Percentiles rank a stretch among this genome's conserved stretches.
Conservation (phyloP, 2,888 invertebrate genomes). For the Himalopsyche anomala region DNA sequence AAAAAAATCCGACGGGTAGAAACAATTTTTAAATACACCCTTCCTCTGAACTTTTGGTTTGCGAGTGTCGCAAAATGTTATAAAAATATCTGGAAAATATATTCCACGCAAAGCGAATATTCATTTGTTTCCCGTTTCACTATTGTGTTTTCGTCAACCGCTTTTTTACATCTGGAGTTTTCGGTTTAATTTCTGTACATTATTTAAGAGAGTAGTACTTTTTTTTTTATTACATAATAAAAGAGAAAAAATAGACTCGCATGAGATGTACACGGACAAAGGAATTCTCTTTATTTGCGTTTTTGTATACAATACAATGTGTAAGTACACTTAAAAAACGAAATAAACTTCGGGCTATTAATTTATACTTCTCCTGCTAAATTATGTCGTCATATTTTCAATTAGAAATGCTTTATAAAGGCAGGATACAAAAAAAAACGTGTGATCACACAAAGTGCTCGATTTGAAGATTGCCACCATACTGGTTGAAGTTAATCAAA, state of each 20-base stretch:
- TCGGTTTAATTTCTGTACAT: slow-evolving; percentile 53
- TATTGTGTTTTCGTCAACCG: slow-evolving; percentile 39
- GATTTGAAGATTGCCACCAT: too few species aligned
- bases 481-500: too few species aligned
- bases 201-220: slow-evolving; percentile 41
- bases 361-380: background rate
- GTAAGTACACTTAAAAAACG: background rate
- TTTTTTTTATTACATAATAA: slow-evolving; percentile 33
- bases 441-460: too few species aligned
- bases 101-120: slow-evolving; percentile 48
- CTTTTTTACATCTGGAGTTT: slow-evolving; percentile 49
- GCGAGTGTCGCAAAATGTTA: background rate
- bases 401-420: too few species aligned
- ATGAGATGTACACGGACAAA: slow-evolving; percentile 17
- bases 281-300: background rate
- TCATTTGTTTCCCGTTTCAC: slow-evolving; percentile 50
- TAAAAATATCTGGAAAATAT: slow-evolving; percentile 47
- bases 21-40: background rate
- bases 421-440: too few species aligned
- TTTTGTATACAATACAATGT: background rate
- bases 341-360: background rate
- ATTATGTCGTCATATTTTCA: too few species aligned
- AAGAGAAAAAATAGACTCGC: slow-evolving; percentile 29
- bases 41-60: background rate
- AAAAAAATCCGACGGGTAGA: too few species aligned